Percentiles rank a stretch among this genome's conserved stretches.
Evolutionary conservation across 2,797 vertebrate species (phyloP).

Genomic region (Coregonus ussuriensis): DNA sequence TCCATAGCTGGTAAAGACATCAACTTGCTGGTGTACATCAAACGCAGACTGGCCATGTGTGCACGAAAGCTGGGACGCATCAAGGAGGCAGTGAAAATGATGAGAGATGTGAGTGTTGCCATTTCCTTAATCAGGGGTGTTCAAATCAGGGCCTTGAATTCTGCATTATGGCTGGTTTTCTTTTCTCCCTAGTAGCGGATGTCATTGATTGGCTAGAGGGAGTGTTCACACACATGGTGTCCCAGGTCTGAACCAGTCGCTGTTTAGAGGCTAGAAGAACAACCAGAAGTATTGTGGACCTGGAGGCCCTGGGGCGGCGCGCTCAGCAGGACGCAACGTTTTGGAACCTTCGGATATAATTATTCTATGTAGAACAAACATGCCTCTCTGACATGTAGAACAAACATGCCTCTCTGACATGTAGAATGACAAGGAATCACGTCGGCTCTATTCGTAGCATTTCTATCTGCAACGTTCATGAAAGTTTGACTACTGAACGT

Average conservation of each 20-base stretch:
- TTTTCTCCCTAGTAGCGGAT: neutral
- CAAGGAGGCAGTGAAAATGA: conserved; percentile 99
- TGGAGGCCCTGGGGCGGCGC: no score
- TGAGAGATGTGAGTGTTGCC: conserved; percentile 93
- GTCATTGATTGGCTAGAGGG: neutral
- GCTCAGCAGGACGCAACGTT: no score
- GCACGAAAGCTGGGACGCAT: conserved; percentile 95
- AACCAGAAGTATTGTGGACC: neutral
- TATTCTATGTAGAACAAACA: no score
- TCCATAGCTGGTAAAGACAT: conserved; percentile 93
- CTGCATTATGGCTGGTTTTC: neutral
- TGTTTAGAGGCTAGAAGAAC: neutral
- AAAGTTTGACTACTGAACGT: no score
- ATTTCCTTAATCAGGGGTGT: neutral
- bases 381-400: no score
- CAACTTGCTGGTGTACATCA: conserved; percentile 96
- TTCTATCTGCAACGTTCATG: no score
- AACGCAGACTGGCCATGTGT: conserved; percentile 97
- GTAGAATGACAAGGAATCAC: no score
- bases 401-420: no score
- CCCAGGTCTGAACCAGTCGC: neutral
- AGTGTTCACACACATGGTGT: neutral
- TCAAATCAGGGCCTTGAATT: neutral
- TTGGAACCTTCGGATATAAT: no score
- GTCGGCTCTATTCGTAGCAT: no score